Percentiles rank a stretch among this genome's conserved stretches.
Conservation (phyloP, 2,888 invertebrate species). For the Microchrysa polita region DNA sequence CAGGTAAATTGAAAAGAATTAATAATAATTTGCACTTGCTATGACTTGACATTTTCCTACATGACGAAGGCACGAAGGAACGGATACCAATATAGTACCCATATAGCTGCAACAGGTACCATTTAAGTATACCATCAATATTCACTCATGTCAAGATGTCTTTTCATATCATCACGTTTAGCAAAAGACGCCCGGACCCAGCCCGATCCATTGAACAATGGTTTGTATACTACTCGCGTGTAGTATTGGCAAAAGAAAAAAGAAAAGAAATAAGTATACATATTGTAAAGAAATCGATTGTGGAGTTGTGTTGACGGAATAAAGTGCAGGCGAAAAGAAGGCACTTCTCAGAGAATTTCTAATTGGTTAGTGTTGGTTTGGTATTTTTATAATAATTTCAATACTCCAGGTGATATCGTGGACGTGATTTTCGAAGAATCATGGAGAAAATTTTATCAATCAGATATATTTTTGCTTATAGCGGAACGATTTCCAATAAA, state of each 20-base stretch:
- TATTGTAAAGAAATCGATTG: slow-evolving; percentile 5
- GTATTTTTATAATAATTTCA: no score
- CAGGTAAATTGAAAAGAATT: slow-evolving; percentile 39
- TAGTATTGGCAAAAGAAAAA: background rate
- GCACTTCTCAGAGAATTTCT: background rate
- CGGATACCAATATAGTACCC: slow-evolving; percentile 22
- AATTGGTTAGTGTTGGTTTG: background rate
- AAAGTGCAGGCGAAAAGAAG: background rate
- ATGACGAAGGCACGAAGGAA: no score
- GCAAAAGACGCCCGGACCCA: no score
- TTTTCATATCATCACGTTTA: background rate
- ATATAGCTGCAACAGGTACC: slow-evolving; percentile 39
- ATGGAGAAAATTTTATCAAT: background rate
- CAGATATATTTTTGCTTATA: no score
- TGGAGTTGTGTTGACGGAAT: no score
- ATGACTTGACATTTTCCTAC: slow-evolving; percentile 38
- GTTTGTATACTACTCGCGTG: no score
- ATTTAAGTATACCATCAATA: slow-evolving; percentile 31
- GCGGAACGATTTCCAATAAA: no score
- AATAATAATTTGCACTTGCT: slow-evolving; percentile 40
- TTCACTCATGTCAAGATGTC: slow-evolving; percentile 12
- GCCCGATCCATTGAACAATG: no score
- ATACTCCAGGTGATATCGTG: background rate
- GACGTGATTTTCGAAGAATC: background rate
- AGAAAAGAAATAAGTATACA: background rate